These are phyloP conservation scores for Anabacerthia variegaticeps DNA, from an alignment of 2,797 vertebrate genomes.

Conservation along the genomic window DNA sequence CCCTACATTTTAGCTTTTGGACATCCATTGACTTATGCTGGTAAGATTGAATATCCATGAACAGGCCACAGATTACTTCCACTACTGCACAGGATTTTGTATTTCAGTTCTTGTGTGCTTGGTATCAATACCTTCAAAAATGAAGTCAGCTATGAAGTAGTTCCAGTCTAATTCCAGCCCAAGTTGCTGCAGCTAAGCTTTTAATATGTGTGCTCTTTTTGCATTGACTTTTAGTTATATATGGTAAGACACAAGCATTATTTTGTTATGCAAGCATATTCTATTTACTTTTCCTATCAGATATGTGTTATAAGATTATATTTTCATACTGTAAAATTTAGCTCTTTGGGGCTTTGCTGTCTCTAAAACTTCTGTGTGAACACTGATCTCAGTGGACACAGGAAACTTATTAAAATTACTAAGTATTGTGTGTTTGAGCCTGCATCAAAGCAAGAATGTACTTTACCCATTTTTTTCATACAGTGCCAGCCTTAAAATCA, in stretches of 20 bases:
- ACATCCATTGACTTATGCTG: background rate
- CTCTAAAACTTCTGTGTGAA: background rate
- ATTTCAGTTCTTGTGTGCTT: background rate
- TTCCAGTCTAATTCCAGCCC: background rate
- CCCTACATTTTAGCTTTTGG: background rate
- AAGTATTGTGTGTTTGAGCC: background rate
- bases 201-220: background rate
- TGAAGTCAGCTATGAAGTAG: background rate
- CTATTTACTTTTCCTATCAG: background rate
- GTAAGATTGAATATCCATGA: background rate
- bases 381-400: background rate
- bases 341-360: background rate
- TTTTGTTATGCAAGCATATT: background rate
- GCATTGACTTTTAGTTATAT: background rate
- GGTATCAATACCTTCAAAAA: background rate
- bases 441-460: constrained; percentile 20
- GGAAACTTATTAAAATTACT: background rate
- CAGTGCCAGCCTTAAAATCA: background rate
- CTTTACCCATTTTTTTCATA: background rate
- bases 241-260: background rate
- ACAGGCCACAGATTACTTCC: background rate
- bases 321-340: background rate
- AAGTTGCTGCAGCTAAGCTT: background rate
- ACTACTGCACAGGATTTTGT: background rate
- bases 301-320: background rate